These are phyloP conservation scores for Nothobranchius kuhntae DNA, from an alignment of 2,113 vertebrate genomes.

Conservation along the genomic window DNA sequence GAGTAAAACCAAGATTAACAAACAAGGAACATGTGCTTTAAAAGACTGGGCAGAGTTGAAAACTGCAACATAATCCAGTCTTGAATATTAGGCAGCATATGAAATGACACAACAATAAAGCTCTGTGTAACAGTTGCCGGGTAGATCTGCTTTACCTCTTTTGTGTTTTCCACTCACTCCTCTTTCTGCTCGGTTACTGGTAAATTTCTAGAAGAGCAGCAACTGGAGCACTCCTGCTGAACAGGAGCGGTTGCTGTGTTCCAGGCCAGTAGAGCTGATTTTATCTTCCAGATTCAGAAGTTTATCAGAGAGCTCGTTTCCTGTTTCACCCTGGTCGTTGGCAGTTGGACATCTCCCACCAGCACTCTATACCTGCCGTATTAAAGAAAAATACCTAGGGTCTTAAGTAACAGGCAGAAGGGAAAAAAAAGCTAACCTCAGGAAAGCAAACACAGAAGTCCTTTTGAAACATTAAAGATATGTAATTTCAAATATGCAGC, in stretches of 20 bases:
- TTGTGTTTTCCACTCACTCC: not conserved
- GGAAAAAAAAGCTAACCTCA: too few species aligned
- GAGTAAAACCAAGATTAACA: too few species aligned
- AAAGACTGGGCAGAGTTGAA: not conserved
- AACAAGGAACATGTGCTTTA: too few species aligned
- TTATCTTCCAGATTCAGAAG: not conserved
- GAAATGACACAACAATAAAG: not conserved
- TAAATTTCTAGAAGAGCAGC: not conserved
- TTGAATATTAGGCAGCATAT: not conserved
- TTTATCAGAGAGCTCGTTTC: too few species aligned
- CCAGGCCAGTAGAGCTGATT: not conserved
- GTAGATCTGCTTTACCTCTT: not conserved
- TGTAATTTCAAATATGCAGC: too few species aligned
- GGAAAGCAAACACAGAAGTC: too few species aligned
- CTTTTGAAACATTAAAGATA: too few species aligned
- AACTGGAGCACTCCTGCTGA: not conserved
- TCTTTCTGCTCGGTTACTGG: not conserved
- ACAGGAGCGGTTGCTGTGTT: not conserved
- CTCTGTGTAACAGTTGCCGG: not conserved
- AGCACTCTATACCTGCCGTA: too few species aligned
- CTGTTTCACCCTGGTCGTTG: too few species aligned
- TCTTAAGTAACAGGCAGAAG: too few species aligned
- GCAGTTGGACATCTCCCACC: too few species aligned
- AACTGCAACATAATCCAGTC: not conserved
- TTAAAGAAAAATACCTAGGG: too few species aligned